phyloP scores from a whole-genome alignment of 2,113 vertebrate species.

The Mesocricetus auratus region DNA sequence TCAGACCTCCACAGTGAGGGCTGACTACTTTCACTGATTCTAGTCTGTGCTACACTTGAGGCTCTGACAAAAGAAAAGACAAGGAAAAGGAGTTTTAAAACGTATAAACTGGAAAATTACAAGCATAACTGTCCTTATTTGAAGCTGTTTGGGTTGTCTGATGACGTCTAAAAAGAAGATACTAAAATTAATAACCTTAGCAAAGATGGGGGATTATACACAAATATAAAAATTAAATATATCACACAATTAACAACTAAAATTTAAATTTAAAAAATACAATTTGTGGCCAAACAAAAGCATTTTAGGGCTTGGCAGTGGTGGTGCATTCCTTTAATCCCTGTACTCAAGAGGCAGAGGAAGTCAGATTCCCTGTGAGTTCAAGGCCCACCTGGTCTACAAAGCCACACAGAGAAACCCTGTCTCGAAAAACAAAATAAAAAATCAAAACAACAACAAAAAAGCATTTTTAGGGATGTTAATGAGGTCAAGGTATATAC shows the following conservation, averaged over 20 bases:
- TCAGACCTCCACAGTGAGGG: neutral
- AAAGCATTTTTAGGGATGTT: no score
- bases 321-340: no score
- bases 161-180: neutral
- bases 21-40: neutral
- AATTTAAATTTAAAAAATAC: neutral
- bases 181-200: constrained; percentile 34
- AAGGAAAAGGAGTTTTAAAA: neutral
- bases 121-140: neutral
- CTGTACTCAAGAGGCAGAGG: no score
- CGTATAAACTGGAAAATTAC: neutral
- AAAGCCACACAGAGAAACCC: no score
- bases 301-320: neutral
- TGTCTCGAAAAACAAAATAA: no score
- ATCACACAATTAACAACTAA: neutral
- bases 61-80: neutral
- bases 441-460: no score
- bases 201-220: neutral
- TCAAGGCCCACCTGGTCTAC: no score
- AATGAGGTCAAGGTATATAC: neutral
- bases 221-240: constrained; percentile 1
- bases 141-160: neutral
- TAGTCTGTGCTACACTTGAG: neutral
- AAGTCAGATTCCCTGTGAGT: no score
- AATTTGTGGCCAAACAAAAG: neutral